Evolutionary conservation across 2,888 invertebrate genomes (phyloP), one percentile per base, ranked within the genome.

Genomic region (Meteorus cinctellus): DNA sequence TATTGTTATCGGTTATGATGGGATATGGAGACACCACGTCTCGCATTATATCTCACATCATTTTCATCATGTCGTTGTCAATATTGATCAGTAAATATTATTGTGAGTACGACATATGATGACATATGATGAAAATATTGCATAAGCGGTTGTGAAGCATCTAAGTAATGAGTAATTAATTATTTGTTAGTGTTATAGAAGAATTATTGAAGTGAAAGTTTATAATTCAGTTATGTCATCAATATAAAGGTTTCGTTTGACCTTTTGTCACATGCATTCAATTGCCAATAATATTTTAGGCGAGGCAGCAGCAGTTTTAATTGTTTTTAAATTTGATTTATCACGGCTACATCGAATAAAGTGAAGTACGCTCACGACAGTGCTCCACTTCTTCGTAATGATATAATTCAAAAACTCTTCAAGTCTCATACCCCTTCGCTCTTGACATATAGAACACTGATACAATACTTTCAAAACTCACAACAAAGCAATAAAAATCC

Each of bases 361-460:
- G 12, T 5, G 19, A 41, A 36, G 41, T 65, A 12, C 34, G 6
- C 1, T n/a, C 16, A 65, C 8, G n/a, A 19, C 41, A n/a, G 41
- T 16, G 2, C 62, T 45, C 31, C 14, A 48, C 19, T 51, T 51
- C 14, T 70, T 74, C 10, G 10, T 62, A 10, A 27, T 76, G n/a
- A 88, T 63, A 41, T 84, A 78, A 5, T 82, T 75, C 62, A 88
- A 88, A 36, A 88, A 87, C 62, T 87, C 83, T 75, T 83, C 81
- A 4, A 87, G 62, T 1, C 84, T 83, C 67, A 87, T 88, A 4
- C 86, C 86, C 71, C 84, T 87, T 3, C n/a, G 87, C 87, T 68
- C 87, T 86, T 8, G 86, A 86, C 27, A 88, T 63, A 0, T 19
- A 67, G 0, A 74, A 8, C 0, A 83, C 2, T 4, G 81, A 63